phyloP scores from a whole-genome alignment of 2,888 invertebrate species.

The Pardosa pseudoannulata region DNA sequence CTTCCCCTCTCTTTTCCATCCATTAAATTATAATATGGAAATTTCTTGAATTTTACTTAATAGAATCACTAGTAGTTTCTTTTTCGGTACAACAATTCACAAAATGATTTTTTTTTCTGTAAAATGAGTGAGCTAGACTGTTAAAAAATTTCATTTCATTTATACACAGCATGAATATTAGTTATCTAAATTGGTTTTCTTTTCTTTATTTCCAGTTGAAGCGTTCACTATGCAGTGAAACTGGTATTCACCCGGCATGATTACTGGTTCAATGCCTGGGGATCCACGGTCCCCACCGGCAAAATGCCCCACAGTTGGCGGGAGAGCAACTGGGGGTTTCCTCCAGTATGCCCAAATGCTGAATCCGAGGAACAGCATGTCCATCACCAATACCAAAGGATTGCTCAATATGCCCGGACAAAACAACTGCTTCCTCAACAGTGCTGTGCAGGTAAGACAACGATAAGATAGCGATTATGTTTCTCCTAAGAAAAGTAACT shows the following conservation, averaged over 20 bases:
- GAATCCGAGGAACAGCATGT: constrained; percentile 76
- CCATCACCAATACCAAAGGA: constrained; percentile 84
- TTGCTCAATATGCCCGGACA: constrained; percentile 94
- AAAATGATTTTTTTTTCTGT: too few species aligned
- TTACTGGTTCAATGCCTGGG: constrained; percentile 35
- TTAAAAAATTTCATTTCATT: too few species aligned
- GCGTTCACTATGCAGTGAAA: constrained; percentile 28
- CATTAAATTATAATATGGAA: too few species aligned
- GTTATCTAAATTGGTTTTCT: too few species aligned
- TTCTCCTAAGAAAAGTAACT: too few species aligned
- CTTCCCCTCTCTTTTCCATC: too few species aligned
- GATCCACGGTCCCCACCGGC: constrained; percentile 37
- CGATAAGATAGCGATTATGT: too few species aligned
- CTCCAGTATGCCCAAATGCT: constrained; percentile 55
- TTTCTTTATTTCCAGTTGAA: constrained; percentile 38
- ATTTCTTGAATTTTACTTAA: too few species aligned
- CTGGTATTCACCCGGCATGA: constrained; percentile 24
- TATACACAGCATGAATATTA: too few species aligned
- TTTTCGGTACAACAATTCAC: too few species aligned
- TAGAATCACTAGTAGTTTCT: too few species aligned
- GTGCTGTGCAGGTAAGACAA: constrained; percentile 96
- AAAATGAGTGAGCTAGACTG: too few species aligned
- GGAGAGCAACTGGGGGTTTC: constrained; percentile 52
- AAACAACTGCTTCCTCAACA: constrained; percentile 96
- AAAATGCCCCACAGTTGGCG: constrained; percentile 61